Percentiles rank a stretch among this genome's conserved stretches.
Evolutionary conservation across 2,113 vertebrate genomes (phyloP).

Genomic region (Ciconia stormi): DNA sequence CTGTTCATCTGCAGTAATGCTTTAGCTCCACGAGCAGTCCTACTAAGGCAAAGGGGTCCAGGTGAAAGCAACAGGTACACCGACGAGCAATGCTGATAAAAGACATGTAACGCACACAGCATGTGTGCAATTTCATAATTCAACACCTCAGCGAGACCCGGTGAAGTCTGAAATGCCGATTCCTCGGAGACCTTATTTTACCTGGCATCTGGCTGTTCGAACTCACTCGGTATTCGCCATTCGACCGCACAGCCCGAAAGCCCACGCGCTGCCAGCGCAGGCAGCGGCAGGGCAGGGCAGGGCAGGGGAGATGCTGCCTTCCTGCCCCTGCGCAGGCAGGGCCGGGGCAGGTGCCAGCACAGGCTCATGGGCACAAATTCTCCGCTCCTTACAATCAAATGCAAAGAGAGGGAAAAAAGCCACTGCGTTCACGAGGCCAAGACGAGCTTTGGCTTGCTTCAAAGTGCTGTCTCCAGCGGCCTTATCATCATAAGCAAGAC

Average conservation of each 20-base stretch:
- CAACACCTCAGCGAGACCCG: accelerated
- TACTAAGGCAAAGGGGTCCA: background rate
- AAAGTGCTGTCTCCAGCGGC: background rate
- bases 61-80: background rate
- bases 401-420: background rate
- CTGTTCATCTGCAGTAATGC: background rate
- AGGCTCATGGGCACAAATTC: background rate
- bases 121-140: background rate
- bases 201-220: background rate
- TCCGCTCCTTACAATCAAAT: background rate
- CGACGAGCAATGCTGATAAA: accelerated
- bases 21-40: background rate
- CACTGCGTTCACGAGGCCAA: accelerated
- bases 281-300: background rate
- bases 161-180: background rate
- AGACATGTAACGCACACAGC: accelerated
- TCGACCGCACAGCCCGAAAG: background rate
- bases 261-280: accelerated
- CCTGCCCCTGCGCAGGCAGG: background rate
- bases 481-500: background rate
- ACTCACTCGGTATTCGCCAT: background rate
- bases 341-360: background rate
- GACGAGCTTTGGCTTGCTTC: background rate
- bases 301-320: background rate
- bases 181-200: background rate